Percentiles rank a stretch among this genome's conserved stretches.
phyloP scores from a whole-genome alignment of 2,797 vertebrate species.

The Sebastes iracundus region DNA sequence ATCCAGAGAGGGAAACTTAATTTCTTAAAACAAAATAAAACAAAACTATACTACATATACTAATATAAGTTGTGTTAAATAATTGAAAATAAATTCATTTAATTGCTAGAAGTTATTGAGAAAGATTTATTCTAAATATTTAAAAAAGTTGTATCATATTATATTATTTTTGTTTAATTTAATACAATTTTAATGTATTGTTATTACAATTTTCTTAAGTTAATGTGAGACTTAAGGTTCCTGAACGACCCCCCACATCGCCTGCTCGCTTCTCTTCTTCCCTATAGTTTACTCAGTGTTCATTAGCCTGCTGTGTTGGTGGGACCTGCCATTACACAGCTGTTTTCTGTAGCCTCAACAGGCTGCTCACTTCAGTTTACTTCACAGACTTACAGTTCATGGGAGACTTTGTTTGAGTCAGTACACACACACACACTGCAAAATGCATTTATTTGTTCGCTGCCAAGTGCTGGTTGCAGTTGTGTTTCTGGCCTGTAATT shows the following conservation, averaged over 20 bases:
- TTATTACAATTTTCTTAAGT: neutral
- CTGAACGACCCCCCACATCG: neutral
- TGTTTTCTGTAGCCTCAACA: conserved; percentile 14
- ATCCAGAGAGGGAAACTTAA: neutral
- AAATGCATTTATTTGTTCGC: neutral
- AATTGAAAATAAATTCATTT: neutral
- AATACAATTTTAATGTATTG: neutral
- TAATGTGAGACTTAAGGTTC: neutral
- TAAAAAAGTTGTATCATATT: too few relatives aligned
- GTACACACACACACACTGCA: neutral
- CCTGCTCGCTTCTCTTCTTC: neutral
- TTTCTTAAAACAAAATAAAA: neutral
- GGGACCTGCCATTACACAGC: conserved; percentile 33
- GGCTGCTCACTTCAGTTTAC: neutral
- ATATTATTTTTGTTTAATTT: neutral
- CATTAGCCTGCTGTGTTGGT: conserved; percentile 19
- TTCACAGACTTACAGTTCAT: neutral
- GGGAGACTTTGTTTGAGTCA: neutral
- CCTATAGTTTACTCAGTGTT: neutral
- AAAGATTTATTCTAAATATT: too few relatives aligned
- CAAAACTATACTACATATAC: neutral
- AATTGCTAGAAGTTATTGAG: neutral
- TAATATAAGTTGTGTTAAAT: neutral
- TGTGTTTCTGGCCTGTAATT: neutral
- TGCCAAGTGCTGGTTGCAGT: neutral